These are phyloP conservation scores for Drosophila sp. DNA, from an alignment of 1,140 invertebrate genomes.

Conservation along the genomic window DNA sequence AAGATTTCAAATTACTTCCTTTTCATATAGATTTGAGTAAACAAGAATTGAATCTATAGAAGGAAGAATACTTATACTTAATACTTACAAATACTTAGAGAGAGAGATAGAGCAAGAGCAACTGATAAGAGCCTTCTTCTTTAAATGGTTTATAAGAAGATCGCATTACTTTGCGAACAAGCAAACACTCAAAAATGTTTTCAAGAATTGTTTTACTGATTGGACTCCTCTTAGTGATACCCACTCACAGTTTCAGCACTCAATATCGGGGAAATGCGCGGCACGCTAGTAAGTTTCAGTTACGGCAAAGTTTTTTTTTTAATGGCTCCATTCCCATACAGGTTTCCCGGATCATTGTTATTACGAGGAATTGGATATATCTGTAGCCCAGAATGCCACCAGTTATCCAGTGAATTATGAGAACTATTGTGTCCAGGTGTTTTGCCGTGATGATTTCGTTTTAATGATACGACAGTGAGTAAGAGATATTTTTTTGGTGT, in stretches of 20 bases:
- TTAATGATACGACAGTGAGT: slow-evolving; percentile 69
- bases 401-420: slow-evolving; percentile 37
- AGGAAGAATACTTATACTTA: not conserved
- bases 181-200: not conserved
- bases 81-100: not conserved
- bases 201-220: not conserved
- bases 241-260: slow-evolving; percentile 32
- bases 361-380: slow-evolving; percentile 62
- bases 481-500: not conserved
- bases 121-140: not conserved
- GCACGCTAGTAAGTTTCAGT: slow-evolving; percentile 43
- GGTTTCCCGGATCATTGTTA: slow-evolving; percentile 50
- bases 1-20: not conserved
- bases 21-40: not conserved
- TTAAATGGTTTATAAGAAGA: not conserved
- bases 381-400: slow-evolving; percentile 48
- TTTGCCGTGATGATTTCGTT: slow-evolving; percentile 66
- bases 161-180: not conserved
- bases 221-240: not conserved
- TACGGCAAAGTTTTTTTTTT: not conserved
- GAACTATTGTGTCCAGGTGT: slow-evolving; percentile 48
- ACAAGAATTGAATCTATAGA: not conserved
- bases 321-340: slow-evolving; percentile 4
- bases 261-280: slow-evolving; percentile 60
- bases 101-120: not conserved